Base-by-base conservation (phyloP, 2,797 vertebrate species). In the Lates japonicus region DNA sequence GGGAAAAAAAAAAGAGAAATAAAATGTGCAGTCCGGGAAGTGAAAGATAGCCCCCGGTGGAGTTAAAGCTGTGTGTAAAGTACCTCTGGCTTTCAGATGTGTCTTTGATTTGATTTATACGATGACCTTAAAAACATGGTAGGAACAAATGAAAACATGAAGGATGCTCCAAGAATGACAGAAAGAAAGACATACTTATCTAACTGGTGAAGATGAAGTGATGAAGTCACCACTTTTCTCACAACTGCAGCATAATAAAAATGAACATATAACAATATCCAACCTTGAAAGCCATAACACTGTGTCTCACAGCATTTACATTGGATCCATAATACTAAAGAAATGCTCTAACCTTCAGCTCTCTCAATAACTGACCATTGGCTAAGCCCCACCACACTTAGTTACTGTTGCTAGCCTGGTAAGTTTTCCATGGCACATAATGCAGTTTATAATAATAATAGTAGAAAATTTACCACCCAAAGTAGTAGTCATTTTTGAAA, bases 51-150 rank as follows among this genome's bases (percentile, higher is more conserved):
- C 86, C 87, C 67, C 76, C 35, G 69, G 84, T 82, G 68, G 65
- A 89, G 74, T 84, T 82, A 71, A 86, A 86, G 71, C 67, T 63
- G 70, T 78, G 87, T 83, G 59, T 74, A 87, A 90, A 92, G 84
- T 78, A 88, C 84, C 81, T 65, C 78, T 67, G 80, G 88, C 84
- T 84, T 81, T 87, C 69, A 86, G 52, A 77, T 61, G 6, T 17
- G 33, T 44, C 68, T 85, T 79, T 74, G 70, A 84, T 89, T 88
- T 86, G 81, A 90, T 90, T 84, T 80, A 90, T 89, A 71, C 81
- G 71, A 83, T 83, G 80, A 88, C 87, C 83, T 90, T 76, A 86
- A 84, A 86, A 82, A 87, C 51, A 61, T 52, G 58, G 62, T 20
- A 6, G 61, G 66, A 87, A 78, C 69, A 78, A 82, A 89, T 82